These are phyloP conservation scores for Mixornis gularis DNA, from an alignment of 2,113 vertebrate species.

Conservation along the genomic window DNA sequence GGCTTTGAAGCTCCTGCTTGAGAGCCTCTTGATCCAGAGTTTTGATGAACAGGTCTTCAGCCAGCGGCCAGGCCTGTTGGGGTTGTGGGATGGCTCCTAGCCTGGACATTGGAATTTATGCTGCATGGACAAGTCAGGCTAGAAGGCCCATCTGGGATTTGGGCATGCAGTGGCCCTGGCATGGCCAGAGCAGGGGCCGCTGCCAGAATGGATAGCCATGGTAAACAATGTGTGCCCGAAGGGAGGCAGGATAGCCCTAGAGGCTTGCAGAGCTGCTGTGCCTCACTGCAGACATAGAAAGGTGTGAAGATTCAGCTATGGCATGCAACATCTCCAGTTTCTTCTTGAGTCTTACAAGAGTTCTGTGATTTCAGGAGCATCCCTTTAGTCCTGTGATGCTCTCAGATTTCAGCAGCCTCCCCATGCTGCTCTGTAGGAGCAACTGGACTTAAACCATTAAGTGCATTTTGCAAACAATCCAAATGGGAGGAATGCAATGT, in stretches of 20 bases:
- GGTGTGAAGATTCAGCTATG: not conserved
- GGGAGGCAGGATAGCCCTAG: not conserved
- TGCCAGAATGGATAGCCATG: not conserved
- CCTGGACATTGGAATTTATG: not conserved
- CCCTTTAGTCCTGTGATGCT: not conserved
- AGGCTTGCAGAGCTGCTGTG: not conserved
- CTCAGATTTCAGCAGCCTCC: not conserved
- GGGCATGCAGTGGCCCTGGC: accelerated
- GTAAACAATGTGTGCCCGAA: not conserved
- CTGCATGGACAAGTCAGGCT: not conserved
- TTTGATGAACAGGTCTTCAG: not conserved
- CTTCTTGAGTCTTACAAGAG: not conserved
- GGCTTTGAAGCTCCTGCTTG: not conserved
- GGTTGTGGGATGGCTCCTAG: not conserved
- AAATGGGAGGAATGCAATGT: not conserved
- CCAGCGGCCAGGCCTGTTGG: not conserved
- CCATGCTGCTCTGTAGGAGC: not conserved
- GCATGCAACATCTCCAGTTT: not conserved
- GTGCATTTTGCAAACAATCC: not conserved
- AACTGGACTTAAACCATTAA: not conserved
- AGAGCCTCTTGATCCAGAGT: not conserved
- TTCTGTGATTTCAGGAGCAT: not conserved
- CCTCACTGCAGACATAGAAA: not conserved
- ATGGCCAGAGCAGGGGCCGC: not conserved
- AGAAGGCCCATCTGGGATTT: not conserved